A percentile compares a stretch with the other conserved stretches of the same genome.
These are phyloP conservation scores for Hemaris fuciformis DNA, from an alignment of 2,888 invertebrate genomes.

Conservation along the genomic window DNA sequence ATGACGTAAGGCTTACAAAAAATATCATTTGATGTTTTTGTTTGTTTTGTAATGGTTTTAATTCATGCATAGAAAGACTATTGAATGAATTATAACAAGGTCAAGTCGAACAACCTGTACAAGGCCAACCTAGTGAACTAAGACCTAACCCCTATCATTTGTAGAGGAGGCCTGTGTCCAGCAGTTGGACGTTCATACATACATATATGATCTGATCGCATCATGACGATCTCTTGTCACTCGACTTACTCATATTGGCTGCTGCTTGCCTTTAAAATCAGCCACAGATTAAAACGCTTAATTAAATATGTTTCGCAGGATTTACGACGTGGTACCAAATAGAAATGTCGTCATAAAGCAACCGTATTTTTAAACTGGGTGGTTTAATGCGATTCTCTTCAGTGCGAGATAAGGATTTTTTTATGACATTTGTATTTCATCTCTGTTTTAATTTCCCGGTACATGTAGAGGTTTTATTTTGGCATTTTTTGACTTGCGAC, in stretches of 20 bases:
- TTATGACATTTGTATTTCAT: background rate
- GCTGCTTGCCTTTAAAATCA: no score
- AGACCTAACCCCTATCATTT: no score
- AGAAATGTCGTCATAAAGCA: constrained; percentile 2
- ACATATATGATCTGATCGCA: no score
- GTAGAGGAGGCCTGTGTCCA: no score
- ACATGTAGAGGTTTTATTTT: background rate
- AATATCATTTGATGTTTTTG: background rate
- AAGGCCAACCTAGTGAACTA: no score
- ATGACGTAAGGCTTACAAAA: background rate
- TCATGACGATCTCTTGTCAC: no score
- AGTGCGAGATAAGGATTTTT: background rate
- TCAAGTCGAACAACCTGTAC: no score
- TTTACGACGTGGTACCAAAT: background rate
- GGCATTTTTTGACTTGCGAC: no score
- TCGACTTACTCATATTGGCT: no score
- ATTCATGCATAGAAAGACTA: no score
- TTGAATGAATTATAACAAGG: no score
- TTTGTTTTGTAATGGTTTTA: background rate
- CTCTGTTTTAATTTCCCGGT: background rate
- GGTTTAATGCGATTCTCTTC: constrained; percentile 1
- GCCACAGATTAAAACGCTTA: background rate
- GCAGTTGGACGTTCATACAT: no score
- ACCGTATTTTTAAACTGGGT: constrained; percentile 4
- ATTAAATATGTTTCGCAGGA: constrained; percentile 3